phyloP scores from a whole-genome alignment of 2,888 invertebrate species.

The Quadriops clusia region DNA sequence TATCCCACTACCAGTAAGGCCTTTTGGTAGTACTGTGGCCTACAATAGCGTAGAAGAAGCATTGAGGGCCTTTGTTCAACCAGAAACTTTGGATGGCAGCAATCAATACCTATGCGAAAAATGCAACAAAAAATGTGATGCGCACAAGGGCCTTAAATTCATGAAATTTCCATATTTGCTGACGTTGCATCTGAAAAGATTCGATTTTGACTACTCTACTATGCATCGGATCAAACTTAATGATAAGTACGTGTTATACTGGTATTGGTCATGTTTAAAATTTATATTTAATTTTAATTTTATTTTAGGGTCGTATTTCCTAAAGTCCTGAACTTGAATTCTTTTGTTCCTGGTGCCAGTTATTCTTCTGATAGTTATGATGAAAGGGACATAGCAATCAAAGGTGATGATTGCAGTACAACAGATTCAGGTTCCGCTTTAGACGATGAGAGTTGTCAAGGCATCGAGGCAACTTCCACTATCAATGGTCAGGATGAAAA shows the following conservation, averaged over 20 bases:
- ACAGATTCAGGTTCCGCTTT: conserved; percentile 57
- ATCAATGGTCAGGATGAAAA: conserved; percentile 33
- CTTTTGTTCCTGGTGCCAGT: conserved; percentile 42
- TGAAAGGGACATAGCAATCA: conserved; percentile 34
- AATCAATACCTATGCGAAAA: conserved; percentile 83
- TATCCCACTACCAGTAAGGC: conserved; percentile 73
- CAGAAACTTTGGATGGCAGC: conserved; percentile 68
- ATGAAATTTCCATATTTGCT: conserved; percentile 76
- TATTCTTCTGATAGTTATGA: conserved; percentile 35
- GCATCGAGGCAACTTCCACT: conserved; percentile 34
- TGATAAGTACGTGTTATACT: conserved; percentile 48
- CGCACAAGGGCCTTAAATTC: conserved; percentile 82
- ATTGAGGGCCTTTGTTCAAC: conserved; percentile 68
- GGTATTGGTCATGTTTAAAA: conserved; percentile 1
- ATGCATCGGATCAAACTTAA: conserved; percentile 79
- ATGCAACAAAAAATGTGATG: conserved; percentile 77
- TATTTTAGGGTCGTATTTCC: conserved; percentile 66
- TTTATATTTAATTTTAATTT: conserved; percentile 3
- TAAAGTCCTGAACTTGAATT: conserved; percentile 65
- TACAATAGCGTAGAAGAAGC: conserved; percentile 76
- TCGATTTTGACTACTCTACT: conserved; percentile 78
- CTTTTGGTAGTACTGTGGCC: conserved; percentile 64
- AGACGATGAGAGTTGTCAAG: conserved; percentile 48
- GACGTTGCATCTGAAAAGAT: conserved; percentile 76
- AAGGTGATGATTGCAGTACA: conserved; percentile 54